Evolutionary conservation across 2,113 vertebrate genomes (phyloP).

Genomic region (Tychaedon coryphoeus): DNA sequence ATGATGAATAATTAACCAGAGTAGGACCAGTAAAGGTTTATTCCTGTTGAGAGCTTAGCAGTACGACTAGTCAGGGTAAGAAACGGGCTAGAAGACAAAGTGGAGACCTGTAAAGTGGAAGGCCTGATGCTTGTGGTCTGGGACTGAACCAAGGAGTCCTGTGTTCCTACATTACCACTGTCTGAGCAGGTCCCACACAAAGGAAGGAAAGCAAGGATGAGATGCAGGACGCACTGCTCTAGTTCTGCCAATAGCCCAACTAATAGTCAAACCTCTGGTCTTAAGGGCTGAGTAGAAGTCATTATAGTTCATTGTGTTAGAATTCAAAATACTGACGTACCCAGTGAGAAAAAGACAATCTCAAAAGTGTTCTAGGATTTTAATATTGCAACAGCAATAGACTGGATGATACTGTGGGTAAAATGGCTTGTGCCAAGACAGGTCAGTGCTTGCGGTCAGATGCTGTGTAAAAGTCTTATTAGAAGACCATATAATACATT

Average conservation of each 20-base stretch:
- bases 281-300: not conserved
- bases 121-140: not conserved
- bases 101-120: not conserved
- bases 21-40: not conserved
- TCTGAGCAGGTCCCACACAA: not conserved
- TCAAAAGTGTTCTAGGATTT: not conserved
- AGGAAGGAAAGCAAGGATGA: fast-evolving
- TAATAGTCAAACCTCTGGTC: not conserved
- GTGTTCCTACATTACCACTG: not conserved
- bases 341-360: not conserved
- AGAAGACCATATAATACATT: not conserved
- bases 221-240: not conserved
- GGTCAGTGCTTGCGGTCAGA: not conserved
- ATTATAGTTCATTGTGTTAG: not conserved
- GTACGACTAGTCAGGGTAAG: not conserved
- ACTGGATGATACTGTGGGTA: not conserved
- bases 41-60: not conserved
- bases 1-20: not conserved
- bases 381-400: not conserved
- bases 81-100: not conserved
- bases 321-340: not conserved
- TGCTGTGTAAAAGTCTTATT: not conserved
- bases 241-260: not conserved
- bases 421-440: not conserved
- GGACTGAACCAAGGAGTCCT: not conserved